Evolutionary conservation across 2,888 invertebrate genomes (phyloP).

Genomic region (Serripes groenlandicus): DNA sequence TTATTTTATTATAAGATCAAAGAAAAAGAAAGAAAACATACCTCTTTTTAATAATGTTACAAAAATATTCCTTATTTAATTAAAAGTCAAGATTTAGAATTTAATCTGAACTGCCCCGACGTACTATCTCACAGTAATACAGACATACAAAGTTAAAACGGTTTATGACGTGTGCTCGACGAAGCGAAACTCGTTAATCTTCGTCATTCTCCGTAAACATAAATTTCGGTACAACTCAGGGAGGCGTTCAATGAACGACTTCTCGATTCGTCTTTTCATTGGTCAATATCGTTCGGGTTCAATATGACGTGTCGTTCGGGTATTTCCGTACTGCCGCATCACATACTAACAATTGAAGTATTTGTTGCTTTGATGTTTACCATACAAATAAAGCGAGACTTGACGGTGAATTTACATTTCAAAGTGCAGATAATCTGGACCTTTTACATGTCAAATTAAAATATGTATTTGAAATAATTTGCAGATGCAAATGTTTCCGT

Average conservation of each 20-base stretch:
- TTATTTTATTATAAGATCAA: no score
- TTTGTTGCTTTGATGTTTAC: conserved; percentile 59
- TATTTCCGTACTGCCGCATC: not conserved
- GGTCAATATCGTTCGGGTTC: not conserved
- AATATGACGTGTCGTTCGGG: not conserved
- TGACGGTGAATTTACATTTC: conserved; percentile 38
- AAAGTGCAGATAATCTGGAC: conserved; percentile 36
- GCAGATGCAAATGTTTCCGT: not conserved
- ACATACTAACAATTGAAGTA: conserved; percentile 58
- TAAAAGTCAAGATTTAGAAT: not conserved
- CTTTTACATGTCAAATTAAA: conserved; percentile 17
- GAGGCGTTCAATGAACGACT: not conserved
- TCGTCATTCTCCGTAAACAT: conserved; percentile 7
- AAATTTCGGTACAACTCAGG: not conserved
- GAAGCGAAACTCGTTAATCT: conserved; percentile 21
- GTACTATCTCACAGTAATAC: conserved; percentile 16
- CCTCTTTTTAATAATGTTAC: not conserved
- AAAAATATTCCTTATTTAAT: not conserved
- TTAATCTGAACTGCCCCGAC: not conserved
- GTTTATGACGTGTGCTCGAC: conserved; percentile 1
- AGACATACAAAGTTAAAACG: conserved; percentile 13
- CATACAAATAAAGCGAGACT: conserved; percentile 53
- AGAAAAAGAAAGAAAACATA: not conserved
- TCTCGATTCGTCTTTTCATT: not conserved
- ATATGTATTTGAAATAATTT: conserved; percentile 19